Conservation (phyloP, 2,113 vertebrate species). For the Psophia crepitans region DNA sequence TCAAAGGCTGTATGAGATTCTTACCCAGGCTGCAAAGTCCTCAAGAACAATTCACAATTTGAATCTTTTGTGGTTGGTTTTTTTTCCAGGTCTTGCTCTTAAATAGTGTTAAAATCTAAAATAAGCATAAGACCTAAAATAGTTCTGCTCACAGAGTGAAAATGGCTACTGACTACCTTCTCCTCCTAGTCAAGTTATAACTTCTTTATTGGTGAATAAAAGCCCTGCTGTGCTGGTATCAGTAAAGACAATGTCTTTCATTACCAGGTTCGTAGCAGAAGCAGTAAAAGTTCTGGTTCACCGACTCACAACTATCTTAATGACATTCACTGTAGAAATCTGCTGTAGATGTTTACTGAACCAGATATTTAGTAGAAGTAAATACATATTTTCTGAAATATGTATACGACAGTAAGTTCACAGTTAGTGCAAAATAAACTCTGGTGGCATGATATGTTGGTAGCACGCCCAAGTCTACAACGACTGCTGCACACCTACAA, state of each 20-base stretch:
- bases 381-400: not conserved
- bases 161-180: not conserved
- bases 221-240: not conserved
- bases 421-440: not conserved
- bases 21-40: not conserved
- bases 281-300: not conserved
- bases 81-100: not conserved
- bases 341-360: not conserved
- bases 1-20: not conserved
- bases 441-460: not conserved
- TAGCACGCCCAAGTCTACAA: not conserved
- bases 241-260: not conserved
- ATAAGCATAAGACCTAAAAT: not conserved
- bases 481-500: not conserved
- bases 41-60: not conserved
- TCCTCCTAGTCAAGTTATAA: not conserved
- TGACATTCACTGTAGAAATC: not conserved
- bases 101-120: not conserved
- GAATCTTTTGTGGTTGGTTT: not conserved
- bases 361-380: not conserved
- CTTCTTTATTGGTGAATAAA: not conserved
- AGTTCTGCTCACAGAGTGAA: not conserved
- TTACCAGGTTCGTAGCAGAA: not conserved
- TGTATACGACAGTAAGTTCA: not conserved
- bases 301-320: not conserved